Conservation (phyloP, 2,113 vertebrate genomes). For the Bambusicola thoracicus region DNA sequence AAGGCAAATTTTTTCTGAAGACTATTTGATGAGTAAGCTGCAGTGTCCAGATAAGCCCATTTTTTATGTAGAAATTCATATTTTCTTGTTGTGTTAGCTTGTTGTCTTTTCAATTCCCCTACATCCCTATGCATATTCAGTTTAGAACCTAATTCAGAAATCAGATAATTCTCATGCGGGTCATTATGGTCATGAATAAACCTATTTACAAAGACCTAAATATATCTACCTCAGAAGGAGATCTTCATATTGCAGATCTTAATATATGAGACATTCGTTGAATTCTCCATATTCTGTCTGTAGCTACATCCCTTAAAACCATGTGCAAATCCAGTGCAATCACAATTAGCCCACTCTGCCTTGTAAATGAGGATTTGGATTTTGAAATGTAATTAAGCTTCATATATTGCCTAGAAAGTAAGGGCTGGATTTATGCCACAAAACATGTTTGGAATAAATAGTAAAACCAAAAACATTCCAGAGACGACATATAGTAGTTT, state of each 20-base stretch:
- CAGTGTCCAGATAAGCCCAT: not conserved
- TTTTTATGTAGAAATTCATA: not conserved
- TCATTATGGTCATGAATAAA: not conserved
- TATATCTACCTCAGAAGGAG: not conserved
- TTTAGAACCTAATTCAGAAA: not conserved
- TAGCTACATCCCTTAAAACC: not conserved
- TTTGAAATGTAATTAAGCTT: not conserved
- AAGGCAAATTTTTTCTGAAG: not conserved
- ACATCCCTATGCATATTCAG: not conserved
- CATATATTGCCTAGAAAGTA: not conserved
- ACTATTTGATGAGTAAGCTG: not conserved
- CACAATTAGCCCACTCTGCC: not conserved
- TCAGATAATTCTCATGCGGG: not conserved
- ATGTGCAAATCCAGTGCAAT: not conserved
- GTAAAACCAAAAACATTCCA: not conserved
- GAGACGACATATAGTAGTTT: not conserved
- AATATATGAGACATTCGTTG: not conserved
- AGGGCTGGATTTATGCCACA: not conserved
- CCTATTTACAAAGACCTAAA: not conserved
- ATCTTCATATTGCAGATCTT: not conserved
- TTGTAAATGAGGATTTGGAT: not conserved
- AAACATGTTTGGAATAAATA: not conserved
- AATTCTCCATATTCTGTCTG: not conserved
- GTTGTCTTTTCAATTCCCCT: not conserved
- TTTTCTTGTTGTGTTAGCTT: not conserved